Conservation (phyloP, 2,113 vertebrate genomes). For the Carollia perspicillata region DNA sequence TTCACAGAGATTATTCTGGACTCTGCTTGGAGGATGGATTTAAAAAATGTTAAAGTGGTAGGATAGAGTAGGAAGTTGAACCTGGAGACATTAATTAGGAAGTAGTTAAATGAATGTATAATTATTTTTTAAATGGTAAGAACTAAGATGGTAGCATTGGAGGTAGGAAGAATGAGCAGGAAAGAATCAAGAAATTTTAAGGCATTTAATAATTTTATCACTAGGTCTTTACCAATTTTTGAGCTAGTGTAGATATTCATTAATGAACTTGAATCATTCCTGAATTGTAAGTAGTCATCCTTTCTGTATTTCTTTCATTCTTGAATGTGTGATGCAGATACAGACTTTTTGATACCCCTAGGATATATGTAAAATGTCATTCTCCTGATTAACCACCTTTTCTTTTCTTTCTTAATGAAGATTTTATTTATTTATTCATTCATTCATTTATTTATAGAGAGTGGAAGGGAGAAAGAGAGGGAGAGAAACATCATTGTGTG, state of each 20-base stretch:
- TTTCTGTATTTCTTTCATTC: background rate
- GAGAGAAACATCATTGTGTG: too few species aligned
- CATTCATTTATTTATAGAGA: too few species aligned
- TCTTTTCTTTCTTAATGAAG: too few species aligned
- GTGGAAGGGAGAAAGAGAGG: too few species aligned
- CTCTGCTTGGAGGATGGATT: background rate
- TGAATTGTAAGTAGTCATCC: background rate
- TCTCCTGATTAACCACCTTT: background rate
- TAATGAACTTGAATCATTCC: background rate
- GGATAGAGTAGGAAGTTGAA: background rate
- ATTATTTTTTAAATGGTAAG: background rate
- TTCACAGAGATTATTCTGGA: background rate
- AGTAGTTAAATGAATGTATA: background rate
- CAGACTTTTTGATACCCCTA: background rate
- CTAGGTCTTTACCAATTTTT: background rate
- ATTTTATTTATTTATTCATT: too few species aligned
- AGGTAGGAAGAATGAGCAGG: background rate
- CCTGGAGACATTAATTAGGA: background rate
- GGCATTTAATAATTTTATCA: background rate
- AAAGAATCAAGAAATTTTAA: background rate
- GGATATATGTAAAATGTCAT: background rate
- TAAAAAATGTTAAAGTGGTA: background rate
- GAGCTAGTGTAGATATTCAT: background rate
- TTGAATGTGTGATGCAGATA: background rate
- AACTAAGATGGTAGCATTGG: background rate